These are phyloP conservation scores for Orthosia cruda DNA, from an alignment of 2,888 invertebrate genomes.

Conservation along the genomic window DNA sequence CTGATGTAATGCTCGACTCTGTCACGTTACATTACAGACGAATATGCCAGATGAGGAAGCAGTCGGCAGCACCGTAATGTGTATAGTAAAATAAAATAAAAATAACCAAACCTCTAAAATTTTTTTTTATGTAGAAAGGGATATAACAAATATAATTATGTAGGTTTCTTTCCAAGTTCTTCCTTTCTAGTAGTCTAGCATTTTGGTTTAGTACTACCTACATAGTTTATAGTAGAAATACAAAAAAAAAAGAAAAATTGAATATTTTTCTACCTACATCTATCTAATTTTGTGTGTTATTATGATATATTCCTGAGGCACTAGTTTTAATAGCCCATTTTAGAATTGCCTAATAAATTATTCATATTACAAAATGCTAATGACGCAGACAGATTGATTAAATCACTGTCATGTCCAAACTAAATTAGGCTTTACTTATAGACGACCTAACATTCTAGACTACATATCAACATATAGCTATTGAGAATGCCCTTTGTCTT, in stretches of 20 bases:
- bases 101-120: no score
- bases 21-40: no score
- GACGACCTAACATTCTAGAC: background rate
- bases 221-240: no score
- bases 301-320: background rate
- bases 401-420: background rate
- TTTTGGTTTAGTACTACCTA: no score
- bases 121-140: no score
- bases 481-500: background rate
- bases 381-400: background rate
- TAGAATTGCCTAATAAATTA: slow-evolving; percentile 3
- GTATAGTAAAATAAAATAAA: no score
- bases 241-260: background rate
- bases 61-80: no score
- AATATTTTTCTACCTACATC: background rate
- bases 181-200: no score
- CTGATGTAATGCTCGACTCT: no score
- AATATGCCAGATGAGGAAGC: no score
- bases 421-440: background rate
- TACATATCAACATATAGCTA: background rate
- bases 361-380: background rate
- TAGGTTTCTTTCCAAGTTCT: no score
- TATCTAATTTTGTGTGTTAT: background rate
- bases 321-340: background rate
- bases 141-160: no score